These are phyloP conservation scores for Heliconius ismenius DNA, from an alignment of 2,888 invertebrate species.

Conservation along the genomic window DNA sequence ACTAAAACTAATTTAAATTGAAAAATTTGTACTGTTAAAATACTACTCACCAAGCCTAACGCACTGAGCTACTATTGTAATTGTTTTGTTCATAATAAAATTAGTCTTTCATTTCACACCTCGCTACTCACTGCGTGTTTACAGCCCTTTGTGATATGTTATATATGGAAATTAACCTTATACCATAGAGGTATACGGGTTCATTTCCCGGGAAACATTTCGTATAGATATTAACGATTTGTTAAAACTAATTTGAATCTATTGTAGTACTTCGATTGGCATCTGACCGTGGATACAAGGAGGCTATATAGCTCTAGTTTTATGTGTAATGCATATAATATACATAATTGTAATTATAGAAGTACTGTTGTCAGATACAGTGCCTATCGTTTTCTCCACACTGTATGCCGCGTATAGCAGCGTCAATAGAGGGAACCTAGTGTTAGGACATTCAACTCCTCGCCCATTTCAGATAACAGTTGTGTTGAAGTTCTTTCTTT, in stretches of 20 bases:
- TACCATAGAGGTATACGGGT: background rate
- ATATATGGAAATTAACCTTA: constrained; percentile 36
- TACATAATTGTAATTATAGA: background rate
- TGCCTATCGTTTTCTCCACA: too few relatives aligned
- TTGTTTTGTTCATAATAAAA: constrained; percentile 63
- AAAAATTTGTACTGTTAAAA: background rate
- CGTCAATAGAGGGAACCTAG: too few relatives aligned
- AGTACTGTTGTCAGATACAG: background rate
- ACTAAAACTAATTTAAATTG: too few relatives aligned
- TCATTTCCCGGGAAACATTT: background rate
- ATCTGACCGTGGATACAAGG: constrained; percentile 38
- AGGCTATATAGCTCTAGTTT: constrained; percentile 18
- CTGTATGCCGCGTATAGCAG: too few relatives aligned
- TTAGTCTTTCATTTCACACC: constrained; percentile 63
- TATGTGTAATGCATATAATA: background rate
- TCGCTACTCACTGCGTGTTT: constrained; percentile 50
- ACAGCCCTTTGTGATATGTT: constrained; percentile 48
- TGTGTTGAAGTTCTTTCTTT: too few relatives aligned
- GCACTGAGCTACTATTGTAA: constrained; percentile 44
- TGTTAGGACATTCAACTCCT: too few relatives aligned
- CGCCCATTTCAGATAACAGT: too few relatives aligned
- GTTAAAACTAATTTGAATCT: constrained; percentile 47
- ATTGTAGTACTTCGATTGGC: constrained; percentile 43
- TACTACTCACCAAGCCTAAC: background rate
- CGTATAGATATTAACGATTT: constrained; percentile 30